Evolutionary conservation across 1,140 invertebrate species (phyloP).

Genomic region (Pararge aegeria): DNA sequence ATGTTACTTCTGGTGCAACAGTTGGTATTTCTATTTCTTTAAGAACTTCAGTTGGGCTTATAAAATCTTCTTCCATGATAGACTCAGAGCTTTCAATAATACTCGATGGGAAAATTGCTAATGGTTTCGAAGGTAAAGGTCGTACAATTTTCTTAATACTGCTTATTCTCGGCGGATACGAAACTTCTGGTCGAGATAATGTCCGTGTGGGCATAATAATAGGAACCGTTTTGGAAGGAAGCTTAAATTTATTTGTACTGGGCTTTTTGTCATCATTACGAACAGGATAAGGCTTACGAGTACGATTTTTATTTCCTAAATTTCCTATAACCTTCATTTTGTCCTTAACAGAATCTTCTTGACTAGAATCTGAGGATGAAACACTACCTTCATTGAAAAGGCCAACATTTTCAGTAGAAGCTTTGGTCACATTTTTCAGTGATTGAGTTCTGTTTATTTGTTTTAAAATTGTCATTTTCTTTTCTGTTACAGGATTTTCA

Average conservation of each 20-base stretch:
- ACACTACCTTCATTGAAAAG: slow-evolving; percentile 7
- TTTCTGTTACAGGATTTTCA: slow-evolving; percentile 35
- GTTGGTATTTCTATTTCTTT: slow-evolving; percentile 42
- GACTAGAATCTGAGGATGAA: slow-evolving; percentile 36
- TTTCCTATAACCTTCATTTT: slow-evolving; percentile 53
- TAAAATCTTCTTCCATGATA: slow-evolving; percentile 62
- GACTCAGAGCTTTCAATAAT: slow-evolving; percentile 74
- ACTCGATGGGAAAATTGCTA: slow-evolving; percentile 38
- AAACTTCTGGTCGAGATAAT: slow-evolving; percentile 50
- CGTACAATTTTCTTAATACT: slow-evolving; percentile 52
- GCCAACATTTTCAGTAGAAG: not conserved
- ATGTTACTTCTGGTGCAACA: slow-evolving; percentile 34
- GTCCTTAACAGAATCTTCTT: slow-evolving; percentile 47
- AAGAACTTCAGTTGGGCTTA: slow-evolving; percentile 63
- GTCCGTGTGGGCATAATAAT: slow-evolving; percentile 57
- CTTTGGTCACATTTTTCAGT: slow-evolving; percentile 10
- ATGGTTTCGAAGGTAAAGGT: slow-evolving; percentile 44
- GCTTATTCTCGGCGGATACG: slow-evolving; percentile 48
- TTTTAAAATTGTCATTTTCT: slow-evolving; percentile 28
- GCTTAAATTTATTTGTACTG: slow-evolving; percentile 51
- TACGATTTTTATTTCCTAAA: slow-evolving; percentile 53
- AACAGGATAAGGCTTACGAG: slow-evolving; percentile 64
- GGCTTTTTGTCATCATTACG: slow-evolving; percentile 53
- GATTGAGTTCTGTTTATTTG: slow-evolving; percentile 1
- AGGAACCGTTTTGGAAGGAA: slow-evolving; percentile 44